Base-by-base conservation (phyloP, 1,140 invertebrate genomes). In the Aphis gossypii region DNA sequence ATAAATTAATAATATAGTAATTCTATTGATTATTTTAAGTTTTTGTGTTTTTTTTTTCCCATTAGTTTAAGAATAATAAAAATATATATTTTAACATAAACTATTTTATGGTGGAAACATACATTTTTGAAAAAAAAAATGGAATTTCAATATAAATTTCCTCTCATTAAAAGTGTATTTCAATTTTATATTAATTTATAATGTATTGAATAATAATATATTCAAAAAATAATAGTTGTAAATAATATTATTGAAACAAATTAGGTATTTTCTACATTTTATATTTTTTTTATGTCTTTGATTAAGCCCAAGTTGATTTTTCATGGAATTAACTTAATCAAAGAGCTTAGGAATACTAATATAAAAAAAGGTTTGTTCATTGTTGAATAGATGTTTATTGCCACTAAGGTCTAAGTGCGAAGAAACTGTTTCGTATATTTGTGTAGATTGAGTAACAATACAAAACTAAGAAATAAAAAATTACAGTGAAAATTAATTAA, bases 401-500 rank as follows among this genome's bases (percentile, higher is more conserved):
- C 30, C 60, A 14, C n/a, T 76, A 76, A n/a, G 60, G n/a, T 30
- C n/a, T 76, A 76, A n/a, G 30, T 35, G 60, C 60, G 18, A 76
- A 84, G 76, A 44, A 84, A 84, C 83, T 11, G 38, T 84, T 44
- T 23, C 38, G 38, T 44, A 84, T 9, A 46, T 86, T 46, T 86
- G 46, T 44, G 41, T n/a, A 11, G 38, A 1, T 25, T 46, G 11
- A 9, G 11, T 41, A 46, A 83, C 35, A 86, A 84, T 41, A 44
- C 23, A 38, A 83, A 84, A 86, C 23, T 44, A 46, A 86, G 14
- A 46, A 30, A 30, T 86, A 86, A 86, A 51, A 9, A 89, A 35
- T 88, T 23, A 51, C n/a, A 21, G 20, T 38, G 87, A 21, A 89
- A 38, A 89, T 89, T 51, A 89, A 89, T 89, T 8, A 89, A 89